Evolutionary conservation across 2,113 vertebrate genomes (phyloP).

Genomic region (Hylia prasina): DNA sequence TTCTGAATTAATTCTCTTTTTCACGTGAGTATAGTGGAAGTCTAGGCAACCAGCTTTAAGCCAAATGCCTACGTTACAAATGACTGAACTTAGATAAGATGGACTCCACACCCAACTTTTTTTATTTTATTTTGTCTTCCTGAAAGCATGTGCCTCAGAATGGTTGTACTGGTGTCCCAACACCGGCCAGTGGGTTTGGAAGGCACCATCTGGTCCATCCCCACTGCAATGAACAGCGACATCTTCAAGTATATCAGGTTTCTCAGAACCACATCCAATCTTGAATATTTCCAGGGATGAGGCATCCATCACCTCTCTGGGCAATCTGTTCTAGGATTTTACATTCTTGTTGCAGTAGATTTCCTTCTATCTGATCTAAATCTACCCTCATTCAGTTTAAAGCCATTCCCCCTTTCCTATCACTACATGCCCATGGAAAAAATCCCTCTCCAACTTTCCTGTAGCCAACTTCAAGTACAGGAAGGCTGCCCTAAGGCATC

Average conservation of each 20-base stretch:
- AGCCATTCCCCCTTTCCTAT: neutral
- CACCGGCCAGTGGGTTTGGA: neutral
- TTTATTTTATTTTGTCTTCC: neutral
- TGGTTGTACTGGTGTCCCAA: neutral
- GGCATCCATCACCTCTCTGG: neutral
- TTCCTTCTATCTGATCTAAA: neutral
- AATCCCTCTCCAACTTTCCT: neutral
- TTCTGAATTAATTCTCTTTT: neutral
- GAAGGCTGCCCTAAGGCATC: neutral
- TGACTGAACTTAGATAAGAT: neutral
- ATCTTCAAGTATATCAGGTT: neutral
- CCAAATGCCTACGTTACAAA: neutral
- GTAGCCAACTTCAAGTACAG: neutral
- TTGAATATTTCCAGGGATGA: neutral
- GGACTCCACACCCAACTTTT: neutral
- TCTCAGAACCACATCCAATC: neutral
- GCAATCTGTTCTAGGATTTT: neutral
- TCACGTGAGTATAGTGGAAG: neutral
- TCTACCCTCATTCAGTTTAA: neutral
- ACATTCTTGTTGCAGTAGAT: neutral
- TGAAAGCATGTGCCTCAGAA: rapidly evolving
- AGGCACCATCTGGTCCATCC: rapidly evolving
- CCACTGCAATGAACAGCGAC: neutral
- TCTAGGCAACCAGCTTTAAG: neutral
- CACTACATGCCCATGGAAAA: neutral